Percentiles rank a stretch among this genome's conserved stretches.
These are phyloP conservation scores for Edolisoma coerulescens DNA, from an alignment of 2,113 vertebrate species.

Conservation along the genomic window DNA sequence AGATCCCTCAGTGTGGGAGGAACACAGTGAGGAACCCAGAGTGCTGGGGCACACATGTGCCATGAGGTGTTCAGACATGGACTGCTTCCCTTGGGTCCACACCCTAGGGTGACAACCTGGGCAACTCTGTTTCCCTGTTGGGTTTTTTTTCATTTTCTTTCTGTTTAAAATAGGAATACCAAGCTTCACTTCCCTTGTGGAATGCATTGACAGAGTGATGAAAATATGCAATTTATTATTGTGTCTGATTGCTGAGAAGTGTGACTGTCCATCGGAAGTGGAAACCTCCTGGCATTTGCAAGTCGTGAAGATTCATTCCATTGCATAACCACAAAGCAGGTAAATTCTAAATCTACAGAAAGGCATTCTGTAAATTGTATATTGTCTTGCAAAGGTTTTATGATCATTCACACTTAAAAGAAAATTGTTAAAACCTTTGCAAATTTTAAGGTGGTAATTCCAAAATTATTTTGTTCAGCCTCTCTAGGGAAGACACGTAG, in stretches of 20 bases:
- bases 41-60: too few species aligned
- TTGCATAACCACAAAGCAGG: neutral
- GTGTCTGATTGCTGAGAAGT: neutral
- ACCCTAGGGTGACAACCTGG: neutral
- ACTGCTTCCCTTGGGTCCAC: neutral
- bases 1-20: neutral
- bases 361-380: neutral
- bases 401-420: neutral
- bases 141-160: neutral
- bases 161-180: neutral
- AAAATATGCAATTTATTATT: neutral
- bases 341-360: neutral
- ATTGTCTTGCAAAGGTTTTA: neutral
- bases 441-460: neutral
- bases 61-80: neutral
- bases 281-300: neutral
- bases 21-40: neutral
- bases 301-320: neutral
- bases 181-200: neutral
- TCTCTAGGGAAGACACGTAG: neutral
- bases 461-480: neutral
- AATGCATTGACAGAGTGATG: neutral
- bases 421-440: neutral
- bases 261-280: neutral
- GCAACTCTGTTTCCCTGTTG: neutral